phyloP scores from a whole-genome alignment of 2,113 vertebrate genomes.

The Salvelinus namaycush region DNA sequence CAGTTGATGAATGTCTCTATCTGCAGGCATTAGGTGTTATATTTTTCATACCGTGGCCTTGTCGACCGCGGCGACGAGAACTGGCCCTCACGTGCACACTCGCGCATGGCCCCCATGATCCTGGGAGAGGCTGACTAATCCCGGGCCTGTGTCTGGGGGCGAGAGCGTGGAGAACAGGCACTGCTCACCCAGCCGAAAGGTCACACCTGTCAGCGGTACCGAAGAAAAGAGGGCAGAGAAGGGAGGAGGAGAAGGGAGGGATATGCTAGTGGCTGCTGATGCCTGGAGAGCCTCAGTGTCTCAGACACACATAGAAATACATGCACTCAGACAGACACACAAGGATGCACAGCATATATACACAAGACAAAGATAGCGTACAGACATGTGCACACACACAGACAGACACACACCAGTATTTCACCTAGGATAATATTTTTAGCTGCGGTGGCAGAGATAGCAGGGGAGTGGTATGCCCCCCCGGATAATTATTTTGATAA shows the following conservation, averaged over 20 bases:
- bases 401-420: neutral
- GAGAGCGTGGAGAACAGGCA: neutral
- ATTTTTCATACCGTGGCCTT: conserved; percentile 73
- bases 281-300: conserved; percentile 39
- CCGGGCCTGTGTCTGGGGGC: conserved; percentile 60
- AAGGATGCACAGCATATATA: neutral
- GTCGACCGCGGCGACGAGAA: conserved; percentile 58
- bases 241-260: conserved; percentile 16
- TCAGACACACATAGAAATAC: conserved; percentile 9
- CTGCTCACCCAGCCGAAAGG: conserved; percentile 68
- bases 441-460: no score
- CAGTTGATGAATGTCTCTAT: conserved; percentile 79
- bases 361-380: no score
- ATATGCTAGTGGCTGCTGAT: conserved; percentile 45
- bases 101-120: conserved; percentile 50
- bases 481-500: no score
- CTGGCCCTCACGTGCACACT: conserved; percentile 26
- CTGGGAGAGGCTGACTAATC: conserved; percentile 68
- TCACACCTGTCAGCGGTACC: conserved; percentile 69
- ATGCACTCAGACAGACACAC: conserved; percentile 15
- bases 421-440: no score
- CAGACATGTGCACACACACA: neutral
- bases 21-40: conserved; percentile 76
- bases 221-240: conserved; percentile 12
- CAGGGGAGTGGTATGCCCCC: no score